A percentile compares a stretch with the other conserved stretches of the same genome.
phyloP scores from a whole-genome alignment of 2,113 vertebrate genomes.

The Pterocles gutturalis region DNA sequence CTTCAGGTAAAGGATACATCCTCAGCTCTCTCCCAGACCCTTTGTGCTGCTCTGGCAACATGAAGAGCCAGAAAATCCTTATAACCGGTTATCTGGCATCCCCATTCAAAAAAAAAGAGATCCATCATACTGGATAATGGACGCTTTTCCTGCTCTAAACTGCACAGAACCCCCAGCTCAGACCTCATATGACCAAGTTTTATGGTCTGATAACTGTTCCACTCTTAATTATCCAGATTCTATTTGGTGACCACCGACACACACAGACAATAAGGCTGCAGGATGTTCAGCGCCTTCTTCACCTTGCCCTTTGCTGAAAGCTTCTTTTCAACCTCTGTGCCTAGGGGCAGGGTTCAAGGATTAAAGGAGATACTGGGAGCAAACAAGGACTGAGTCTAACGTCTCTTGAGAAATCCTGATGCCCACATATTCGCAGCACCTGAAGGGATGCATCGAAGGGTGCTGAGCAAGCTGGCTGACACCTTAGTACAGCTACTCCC shows the following conservation, averaged over 20 bases:
- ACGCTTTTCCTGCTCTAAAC: not conserved
- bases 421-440: accelerated
- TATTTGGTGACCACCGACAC: not conserved
- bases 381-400: not conserved
- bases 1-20: not conserved
- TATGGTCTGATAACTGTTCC: not conserved
- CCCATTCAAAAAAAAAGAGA: not conserved
- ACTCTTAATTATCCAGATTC: not conserved
- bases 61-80: not conserved
- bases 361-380: not conserved
- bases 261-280: not conserved
- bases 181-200: not conserved
- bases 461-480: not conserved
- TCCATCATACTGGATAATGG: not conserved
- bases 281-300: not conserved
- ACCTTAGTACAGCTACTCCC: not conserved
- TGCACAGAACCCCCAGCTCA: not conserved
- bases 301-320: not conserved
- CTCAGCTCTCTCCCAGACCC: not conserved
- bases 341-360: not conserved
- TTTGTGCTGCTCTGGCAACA: not conserved
- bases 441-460: not conserved
- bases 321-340: not conserved
- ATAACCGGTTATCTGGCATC: not conserved
- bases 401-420: not conserved